Conservation (phyloP, 2,113 vertebrate genomes). For the Anseranas semipalmata region DNA sequence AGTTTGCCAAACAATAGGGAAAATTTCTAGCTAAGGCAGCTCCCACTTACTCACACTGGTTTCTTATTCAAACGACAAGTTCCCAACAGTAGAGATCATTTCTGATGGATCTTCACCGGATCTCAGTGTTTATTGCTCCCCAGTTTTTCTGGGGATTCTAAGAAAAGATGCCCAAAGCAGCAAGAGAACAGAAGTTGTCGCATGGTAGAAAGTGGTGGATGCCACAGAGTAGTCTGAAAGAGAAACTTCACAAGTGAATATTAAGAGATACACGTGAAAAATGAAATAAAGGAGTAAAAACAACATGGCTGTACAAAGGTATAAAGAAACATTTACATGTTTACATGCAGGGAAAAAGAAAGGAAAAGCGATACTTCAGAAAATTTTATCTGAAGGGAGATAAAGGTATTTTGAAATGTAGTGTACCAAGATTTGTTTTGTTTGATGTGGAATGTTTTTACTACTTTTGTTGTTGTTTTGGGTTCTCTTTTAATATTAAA, state of each 20-base stretch:
- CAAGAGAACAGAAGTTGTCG: neutral
- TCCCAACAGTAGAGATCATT: neutral
- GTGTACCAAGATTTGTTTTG: neutral
- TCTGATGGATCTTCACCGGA: neutral
- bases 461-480: no score
- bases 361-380: neutral
- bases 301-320: neutral
- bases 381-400: neutral
- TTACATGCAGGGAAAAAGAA: neutral
- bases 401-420: accelerated
- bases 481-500: neutral
- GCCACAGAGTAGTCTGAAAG: neutral
- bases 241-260: neutral
- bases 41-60: neutral
- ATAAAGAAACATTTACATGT: neutral
- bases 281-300: neutral
- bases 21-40: neutral
- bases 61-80: neutral
- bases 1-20: neutral
- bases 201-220: accelerated
- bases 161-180: neutral
- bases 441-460: neutral
- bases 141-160: neutral
- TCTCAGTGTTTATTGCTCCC: neutral
- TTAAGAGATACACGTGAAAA: neutral